Conservation (phyloP, 2,888 invertebrate genomes). For the Smittia sp. region DNA sequence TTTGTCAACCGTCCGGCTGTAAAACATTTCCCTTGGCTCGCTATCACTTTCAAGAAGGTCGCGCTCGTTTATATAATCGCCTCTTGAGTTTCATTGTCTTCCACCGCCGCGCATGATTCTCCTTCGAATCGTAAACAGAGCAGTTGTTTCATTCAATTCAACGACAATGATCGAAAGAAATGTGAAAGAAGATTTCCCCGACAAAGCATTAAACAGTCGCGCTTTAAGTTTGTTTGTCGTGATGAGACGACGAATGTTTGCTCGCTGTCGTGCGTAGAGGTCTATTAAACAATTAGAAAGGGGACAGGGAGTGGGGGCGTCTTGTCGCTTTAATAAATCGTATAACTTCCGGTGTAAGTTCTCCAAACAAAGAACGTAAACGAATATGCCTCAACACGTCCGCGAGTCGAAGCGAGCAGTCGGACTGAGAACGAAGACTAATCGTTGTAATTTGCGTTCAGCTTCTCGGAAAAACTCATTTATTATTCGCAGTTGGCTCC, state of each 20-base stretch:
- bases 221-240: background rate
- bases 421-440: too few relatives aligned
- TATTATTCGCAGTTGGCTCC: too few relatives aligned
- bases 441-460: too few relatives aligned
- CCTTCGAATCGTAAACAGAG: background rate
- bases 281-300: too few relatives aligned
- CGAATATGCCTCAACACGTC: background rate
- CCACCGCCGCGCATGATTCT: background rate
- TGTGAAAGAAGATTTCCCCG: too few relatives aligned
- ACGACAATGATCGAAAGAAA: background rate
- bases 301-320: background rate
- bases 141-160: slow-evolving; percentile 12
- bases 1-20: too few relatives aligned
- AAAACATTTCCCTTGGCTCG: background rate
- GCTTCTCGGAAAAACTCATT: too few relatives aligned
- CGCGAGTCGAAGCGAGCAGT: too few relatives aligned
- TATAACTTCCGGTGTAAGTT: background rate
- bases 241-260: too few relatives aligned
- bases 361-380: background rate
- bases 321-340: background rate
- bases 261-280: background rate
- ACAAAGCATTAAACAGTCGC: too few relatives aligned
- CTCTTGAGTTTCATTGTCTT: background rate
- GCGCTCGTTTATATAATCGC: background rate
- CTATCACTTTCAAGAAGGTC: slow-evolving; percentile 1